These are phyloP conservation scores for Agonopterix subpropinquella DNA, from an alignment of 2,888 invertebrate genomes.

Conservation along the genomic window DNA sequence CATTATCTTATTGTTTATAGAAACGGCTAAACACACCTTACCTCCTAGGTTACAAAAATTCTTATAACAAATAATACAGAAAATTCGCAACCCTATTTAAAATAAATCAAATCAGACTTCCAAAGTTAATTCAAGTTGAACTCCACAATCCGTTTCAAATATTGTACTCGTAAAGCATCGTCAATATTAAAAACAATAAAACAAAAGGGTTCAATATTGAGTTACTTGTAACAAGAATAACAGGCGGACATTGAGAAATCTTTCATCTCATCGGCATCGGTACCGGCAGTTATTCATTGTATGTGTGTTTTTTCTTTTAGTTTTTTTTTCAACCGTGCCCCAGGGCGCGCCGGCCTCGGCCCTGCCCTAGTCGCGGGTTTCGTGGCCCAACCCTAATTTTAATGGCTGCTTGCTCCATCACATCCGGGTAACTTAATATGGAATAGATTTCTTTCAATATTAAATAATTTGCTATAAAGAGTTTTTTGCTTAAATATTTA, in stretches of 20 bases:
- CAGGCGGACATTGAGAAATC: slow-evolving; percentile 65
- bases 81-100: no score
- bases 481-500: background rate
- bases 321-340: slow-evolving; percentile 47
- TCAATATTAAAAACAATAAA: slow-evolving; percentile 23
- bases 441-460: slow-evolving; percentile 31
- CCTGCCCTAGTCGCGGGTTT: slow-evolving; percentile 64
- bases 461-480: slow-evolving; percentile 1
- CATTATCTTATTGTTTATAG: no score
- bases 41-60: no score
- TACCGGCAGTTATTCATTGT: slow-evolving; percentile 60
- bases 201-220: slow-evolving; percentile 50
- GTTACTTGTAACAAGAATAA: slow-evolving; percentile 62
- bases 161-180: no score
- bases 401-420: slow-evolving; percentile 68
- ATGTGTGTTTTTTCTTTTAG: slow-evolving; percentile 44
- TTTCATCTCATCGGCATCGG: slow-evolving; percentile 66
- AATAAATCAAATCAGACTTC: slow-evolving; percentile 11
- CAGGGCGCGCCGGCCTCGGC: slow-evolving; percentile 55
- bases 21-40: no score
- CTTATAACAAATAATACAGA: no score
- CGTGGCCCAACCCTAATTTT: slow-evolving; percentile 75
- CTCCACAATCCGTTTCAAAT: no score
- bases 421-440: slow-evolving; percentile 63
- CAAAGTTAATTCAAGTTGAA: background rate